phyloP scores from a whole-genome alignment of 2,113 vertebrate species.

The Oreochromis niloticus region DNA sequence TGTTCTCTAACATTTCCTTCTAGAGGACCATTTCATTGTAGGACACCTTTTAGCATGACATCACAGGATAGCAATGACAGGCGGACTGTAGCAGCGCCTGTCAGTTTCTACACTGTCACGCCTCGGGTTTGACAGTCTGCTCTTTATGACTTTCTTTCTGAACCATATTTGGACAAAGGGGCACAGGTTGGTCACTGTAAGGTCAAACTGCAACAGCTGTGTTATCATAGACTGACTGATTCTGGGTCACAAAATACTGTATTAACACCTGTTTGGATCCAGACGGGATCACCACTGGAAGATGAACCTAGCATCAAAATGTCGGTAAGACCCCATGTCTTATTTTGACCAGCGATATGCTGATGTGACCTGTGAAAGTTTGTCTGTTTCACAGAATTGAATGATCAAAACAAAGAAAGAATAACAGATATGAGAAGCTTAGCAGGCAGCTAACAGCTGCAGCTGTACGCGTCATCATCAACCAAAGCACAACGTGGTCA shows the following conservation, averaged over 20 bases:
- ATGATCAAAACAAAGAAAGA: not conserved
- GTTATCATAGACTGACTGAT: not conserved
- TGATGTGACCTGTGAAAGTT: not conserved
- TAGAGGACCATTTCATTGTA: not conserved
- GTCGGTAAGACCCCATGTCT: not conserved
- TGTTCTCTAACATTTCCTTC: not conserved
- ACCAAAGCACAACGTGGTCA: not conserved
- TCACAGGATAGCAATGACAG: not conserved
- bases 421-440: not conserved
- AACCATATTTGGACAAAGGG: not conserved
- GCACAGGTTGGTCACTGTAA: not conserved
- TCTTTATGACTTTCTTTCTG: not conserved
- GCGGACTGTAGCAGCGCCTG: too few species aligned
- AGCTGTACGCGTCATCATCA: not conserved
- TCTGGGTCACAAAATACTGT: not conserved
- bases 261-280: not conserved
- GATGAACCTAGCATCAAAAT: not conserved
- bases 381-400: not conserved
- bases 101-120: not conserved
- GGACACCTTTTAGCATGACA: not conserved
- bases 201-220: not conserved
- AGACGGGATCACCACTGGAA: not conserved
- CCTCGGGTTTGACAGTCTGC: not conserved
- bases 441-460: not conserved
- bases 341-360: not conserved